Evolutionary conservation across 2,888 invertebrate species (phyloP), one percentile per base, ranked within the genome.

Genomic region (Nezara viridula): DNA sequence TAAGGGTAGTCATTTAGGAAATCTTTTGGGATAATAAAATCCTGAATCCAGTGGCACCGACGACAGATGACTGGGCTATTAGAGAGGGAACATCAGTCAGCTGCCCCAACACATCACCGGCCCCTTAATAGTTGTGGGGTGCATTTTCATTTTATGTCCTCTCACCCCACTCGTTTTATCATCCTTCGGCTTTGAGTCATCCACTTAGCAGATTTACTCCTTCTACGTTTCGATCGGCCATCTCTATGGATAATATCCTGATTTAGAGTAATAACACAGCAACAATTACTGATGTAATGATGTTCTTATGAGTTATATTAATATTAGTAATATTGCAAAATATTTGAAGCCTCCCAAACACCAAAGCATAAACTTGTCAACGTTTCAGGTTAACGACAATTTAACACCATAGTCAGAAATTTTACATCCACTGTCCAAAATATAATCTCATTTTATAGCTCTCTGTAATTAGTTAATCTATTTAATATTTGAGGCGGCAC

Each of bases 71-170:
- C 66, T 21, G 37, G 32, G 66, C 66, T 73, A 73, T 73, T 73
- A 73, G 66, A 73, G 66, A 81, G 44, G n/a, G 81, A 81, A 81
- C 81, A 81, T 81, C 81, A 81, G 81, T 81, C 81, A 81, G 44
- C 81, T 73, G 66, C 32, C 66, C 21, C 66, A 81, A 47, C 44
- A n/a, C n/a, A 81, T 81, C 44, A 81, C 81, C 44, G 44, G 44
- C 44, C 44, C 81, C 44, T 47, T 44, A 44, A 81, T 81, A 47
- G n/a, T 44, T 81, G 81, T 44, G 81, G 81, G 81, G 81, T 81
- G 81, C 81, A 81, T 81, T 81, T 81, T 81, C 44, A 10, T 81
- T 77, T 81, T 81, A 81, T 81, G 81, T 81, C 81, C 44, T 47
- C n/a, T 6, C 77, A 5, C 9, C 73, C 24, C 40, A n/a, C 81